phyloP scores from a whole-genome alignment of 2,797 vertebrate species.

The Perodicticus potto region DNA sequence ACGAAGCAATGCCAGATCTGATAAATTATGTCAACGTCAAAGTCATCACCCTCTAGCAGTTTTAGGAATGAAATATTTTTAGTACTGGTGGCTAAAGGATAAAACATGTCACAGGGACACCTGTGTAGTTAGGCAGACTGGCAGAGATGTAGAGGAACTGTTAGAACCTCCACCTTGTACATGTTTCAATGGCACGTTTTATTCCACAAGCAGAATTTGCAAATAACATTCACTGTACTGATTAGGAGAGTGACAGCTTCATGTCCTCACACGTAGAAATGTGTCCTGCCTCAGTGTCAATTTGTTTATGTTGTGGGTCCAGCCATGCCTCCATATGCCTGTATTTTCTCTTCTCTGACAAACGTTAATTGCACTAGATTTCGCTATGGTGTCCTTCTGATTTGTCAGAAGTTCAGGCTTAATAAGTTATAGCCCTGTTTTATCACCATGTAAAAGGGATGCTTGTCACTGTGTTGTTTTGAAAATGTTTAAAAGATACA shows the following conservation, averaged over 20 bases:
- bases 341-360: not conserved
- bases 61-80: constrained; percentile 73
- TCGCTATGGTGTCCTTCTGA: not conserved
- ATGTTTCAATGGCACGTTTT: constrained; percentile 23
- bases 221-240: not conserved
- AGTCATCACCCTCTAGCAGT: constrained; percentile 44
- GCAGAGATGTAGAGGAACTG: not conserved
- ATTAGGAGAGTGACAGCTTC: constrained; percentile 13
- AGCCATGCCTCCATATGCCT: not conserved
- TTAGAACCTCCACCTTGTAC: not conserved
- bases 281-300: not conserved
- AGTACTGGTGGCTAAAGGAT: constrained; percentile 43
- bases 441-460: not conserved
- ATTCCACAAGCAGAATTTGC: not conserved
- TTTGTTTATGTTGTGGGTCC: not conserved
- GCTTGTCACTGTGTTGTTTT: constrained; percentile 8
- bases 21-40: constrained; percentile 66
- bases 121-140: constrained; percentile 34
- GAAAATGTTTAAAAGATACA: constrained; percentile 28
- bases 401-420: constrained; percentile 4
- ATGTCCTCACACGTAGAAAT: not conserved
- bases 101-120: not conserved
- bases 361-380: not conserved
- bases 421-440: not conserved
- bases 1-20: not conserved